Conservation (phyloP, 2,113 vertebrate genomes). For the Pelecanoides urinatrix region DNA sequence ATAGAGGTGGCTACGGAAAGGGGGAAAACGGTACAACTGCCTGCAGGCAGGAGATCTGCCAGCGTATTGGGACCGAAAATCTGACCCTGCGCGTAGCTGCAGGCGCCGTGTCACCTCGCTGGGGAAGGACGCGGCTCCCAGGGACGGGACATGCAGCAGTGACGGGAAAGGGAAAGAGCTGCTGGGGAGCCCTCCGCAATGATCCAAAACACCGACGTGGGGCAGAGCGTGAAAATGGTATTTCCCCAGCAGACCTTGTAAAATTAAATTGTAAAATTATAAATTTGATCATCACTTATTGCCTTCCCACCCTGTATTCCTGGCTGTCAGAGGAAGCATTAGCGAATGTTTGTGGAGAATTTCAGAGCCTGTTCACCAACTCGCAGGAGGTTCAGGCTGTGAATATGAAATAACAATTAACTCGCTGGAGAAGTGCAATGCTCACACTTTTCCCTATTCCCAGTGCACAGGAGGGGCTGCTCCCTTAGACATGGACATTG, state of each 20-base stretch:
- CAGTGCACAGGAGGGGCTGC: background rate
- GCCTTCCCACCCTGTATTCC: background rate
- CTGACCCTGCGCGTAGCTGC: background rate
- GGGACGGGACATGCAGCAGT: background rate
- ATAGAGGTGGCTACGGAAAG: accelerated
- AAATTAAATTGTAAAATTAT: background rate
- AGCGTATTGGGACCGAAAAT: accelerated
- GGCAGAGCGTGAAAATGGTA: background rate
- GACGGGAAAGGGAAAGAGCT: background rate
- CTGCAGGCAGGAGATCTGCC: background rate
- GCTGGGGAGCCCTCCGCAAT: background rate
- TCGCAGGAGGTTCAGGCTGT: background rate
- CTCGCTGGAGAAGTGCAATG: accelerated
- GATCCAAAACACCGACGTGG: accelerated
- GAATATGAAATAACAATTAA: background rate
- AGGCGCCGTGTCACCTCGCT: accelerated
- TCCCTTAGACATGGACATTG: background rate
- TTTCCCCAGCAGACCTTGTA: background rate
- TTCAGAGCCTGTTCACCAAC: background rate
- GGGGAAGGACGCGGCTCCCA: background rate
- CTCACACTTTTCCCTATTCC: background rate
- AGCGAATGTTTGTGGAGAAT: background rate
- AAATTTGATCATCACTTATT: background rate
- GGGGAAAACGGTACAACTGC: accelerated
- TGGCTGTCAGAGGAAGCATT: background rate